Percentiles rank a stretch among this genome's conserved stretches.
These are phyloP conservation scores for Smithornis capensis DNA, from an alignment of 2,113 vertebrate species.

Conservation along the genomic window DNA sequence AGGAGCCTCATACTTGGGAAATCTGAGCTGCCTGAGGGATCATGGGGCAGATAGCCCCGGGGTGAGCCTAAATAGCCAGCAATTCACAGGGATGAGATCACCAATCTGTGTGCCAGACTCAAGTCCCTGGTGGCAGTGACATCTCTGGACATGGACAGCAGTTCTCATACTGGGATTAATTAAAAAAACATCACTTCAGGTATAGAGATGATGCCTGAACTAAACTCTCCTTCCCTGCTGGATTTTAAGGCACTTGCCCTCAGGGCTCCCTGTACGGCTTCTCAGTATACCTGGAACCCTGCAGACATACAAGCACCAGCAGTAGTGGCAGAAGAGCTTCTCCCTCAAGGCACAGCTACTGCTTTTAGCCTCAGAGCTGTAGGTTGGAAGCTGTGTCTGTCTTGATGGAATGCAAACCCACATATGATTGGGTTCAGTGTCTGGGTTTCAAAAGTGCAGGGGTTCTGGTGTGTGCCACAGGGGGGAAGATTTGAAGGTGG, in stretches of 20 bases:
- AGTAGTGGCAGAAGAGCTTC: neutral
- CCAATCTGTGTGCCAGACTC: neutral
- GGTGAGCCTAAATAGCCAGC: rapidly evolving
- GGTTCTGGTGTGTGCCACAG: neutral
- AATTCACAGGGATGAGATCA: neutral
- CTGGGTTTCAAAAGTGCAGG: neutral
- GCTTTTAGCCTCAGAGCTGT: neutral
- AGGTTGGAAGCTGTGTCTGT: neutral
- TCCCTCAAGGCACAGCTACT: neutral
- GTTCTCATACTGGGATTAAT: neutral
- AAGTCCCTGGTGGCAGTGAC: neutral
- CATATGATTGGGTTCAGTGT: rapidly evolving
- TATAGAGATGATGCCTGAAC: neutral
- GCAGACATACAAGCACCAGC: neutral
- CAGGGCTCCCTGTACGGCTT: neutral
- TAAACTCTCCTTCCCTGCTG: neutral
- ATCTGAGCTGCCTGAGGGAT: neutral
- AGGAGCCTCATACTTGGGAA: neutral
- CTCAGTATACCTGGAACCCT: neutral
- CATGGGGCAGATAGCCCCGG: neutral
- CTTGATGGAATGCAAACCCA: neutral
- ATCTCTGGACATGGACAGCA: neutral
- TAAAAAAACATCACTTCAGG: neutral
- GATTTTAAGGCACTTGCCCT: neutral
- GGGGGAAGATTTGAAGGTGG: neutral